phyloP scores from a whole-genome alignment of 2,888 invertebrate species.

The Brenthis ino region DNA sequence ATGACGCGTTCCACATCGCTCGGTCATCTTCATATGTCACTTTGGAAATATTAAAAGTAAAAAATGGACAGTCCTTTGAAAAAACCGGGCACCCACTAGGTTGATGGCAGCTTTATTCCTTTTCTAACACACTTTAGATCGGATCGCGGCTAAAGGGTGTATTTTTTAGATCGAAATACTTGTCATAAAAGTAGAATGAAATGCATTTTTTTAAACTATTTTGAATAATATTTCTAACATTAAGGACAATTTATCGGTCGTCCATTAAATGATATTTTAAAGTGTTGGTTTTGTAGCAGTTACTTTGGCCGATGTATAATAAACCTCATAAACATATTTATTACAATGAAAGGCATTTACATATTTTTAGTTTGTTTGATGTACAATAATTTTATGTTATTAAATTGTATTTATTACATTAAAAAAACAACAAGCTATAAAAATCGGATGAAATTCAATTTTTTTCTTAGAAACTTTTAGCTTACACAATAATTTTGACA shows the following conservation, averaged over 20 bases:
- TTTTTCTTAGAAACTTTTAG: no score
- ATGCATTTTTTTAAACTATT: conserved; percentile 67
- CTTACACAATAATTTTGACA: no score
- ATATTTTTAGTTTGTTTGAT: neutral
- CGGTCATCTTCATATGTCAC: conserved; percentile 77
- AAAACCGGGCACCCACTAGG: conserved; percentile 70
- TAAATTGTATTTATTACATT: neutral
- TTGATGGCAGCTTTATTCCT: conserved; percentile 71
- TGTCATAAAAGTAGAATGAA: conserved; percentile 72
- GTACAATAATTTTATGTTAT: neutral
- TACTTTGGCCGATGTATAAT: conserved; percentile 56
- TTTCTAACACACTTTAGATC: conserved; percentile 76
- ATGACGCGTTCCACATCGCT: conserved; percentile 59
- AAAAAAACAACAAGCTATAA: no score
- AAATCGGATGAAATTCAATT: no score
- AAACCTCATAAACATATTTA: conserved; percentile 56
- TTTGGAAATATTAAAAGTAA: conserved; percentile 66
- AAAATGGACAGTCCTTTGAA: conserved; percentile 49
- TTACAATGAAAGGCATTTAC: conserved; percentile 46
- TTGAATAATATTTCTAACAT: conserved; percentile 75
- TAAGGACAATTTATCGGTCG: conserved; percentile 73
- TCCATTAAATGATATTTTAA: conserved; percentile 76
- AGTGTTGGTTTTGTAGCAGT: conserved; percentile 66
- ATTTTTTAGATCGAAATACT: conserved; percentile 64
- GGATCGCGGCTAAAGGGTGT: conserved; percentile 68